These are phyloP conservation scores for Cygnus atratus DNA, from an alignment of 2,113 vertebrate genomes.

Conservation along the genomic window DNA sequence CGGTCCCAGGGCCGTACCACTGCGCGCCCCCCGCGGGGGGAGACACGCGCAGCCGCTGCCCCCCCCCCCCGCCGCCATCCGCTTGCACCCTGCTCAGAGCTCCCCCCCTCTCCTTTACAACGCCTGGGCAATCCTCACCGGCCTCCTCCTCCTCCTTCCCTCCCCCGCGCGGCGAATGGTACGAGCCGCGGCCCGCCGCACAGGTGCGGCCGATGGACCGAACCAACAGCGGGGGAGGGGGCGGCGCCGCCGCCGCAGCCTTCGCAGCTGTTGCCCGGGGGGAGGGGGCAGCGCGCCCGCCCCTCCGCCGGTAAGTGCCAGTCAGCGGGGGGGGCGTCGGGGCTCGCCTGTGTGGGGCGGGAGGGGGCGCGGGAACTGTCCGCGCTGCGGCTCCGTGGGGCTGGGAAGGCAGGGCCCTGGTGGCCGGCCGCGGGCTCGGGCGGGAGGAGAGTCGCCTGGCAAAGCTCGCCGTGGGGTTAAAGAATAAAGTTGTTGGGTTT, in stretches of 20 bases:
- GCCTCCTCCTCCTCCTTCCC: neutral
- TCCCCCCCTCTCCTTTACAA: no score
- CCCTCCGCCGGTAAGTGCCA: neutral
- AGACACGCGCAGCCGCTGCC: no score
- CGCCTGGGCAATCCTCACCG: accelerated
- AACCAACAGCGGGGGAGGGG: constrained; percentile 15
- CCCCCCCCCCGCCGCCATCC: no score
- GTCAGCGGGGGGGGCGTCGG: neutral
- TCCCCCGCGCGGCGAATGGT: constrained; percentile 1
- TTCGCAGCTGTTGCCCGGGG: neutral
- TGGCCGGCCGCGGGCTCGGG: neutral
- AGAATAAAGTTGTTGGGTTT: neutral
- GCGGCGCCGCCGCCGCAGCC: neutral
- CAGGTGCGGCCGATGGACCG: constrained; percentile 18
- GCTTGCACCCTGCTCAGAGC: no score
- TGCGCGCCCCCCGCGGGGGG: neutral
- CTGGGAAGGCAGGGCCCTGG: neutral
- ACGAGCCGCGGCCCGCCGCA: constrained; percentile 14
- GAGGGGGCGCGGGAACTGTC: no score
- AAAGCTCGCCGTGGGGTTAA: neutral
- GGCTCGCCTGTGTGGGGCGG: neutral
- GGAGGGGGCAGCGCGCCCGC: neutral
- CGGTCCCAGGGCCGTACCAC: neutral
- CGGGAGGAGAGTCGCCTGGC: neutral
- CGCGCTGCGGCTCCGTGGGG: no score